Percentiles rank a stretch among this genome's conserved stretches.
These are phyloP conservation scores for Chelonus insularis DNA, from an alignment of 1,140 invertebrate genomes.

Conservation along the genomic window DNA sequence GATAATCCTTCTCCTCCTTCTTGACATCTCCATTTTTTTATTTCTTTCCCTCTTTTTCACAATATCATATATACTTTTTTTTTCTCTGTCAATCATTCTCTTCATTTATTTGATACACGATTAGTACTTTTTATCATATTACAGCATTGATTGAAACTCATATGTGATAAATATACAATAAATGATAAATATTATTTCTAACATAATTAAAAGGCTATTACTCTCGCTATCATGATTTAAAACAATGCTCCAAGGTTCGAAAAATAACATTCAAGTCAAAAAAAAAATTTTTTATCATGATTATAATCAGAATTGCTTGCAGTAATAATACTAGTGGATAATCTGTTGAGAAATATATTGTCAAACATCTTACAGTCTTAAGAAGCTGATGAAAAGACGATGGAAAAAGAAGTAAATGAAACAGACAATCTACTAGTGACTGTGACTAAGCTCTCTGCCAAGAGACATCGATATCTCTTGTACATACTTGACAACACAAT, in stretches of 20 bases:
- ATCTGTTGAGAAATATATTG: background rate
- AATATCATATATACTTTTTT: background rate
- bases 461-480: background rate
- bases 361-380: background rate
- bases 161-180: no score
- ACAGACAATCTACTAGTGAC: background rate
- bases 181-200: no score
- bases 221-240: no score
- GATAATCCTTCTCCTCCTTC: constrained; percentile 18
- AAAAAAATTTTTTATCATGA: no score
- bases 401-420: background rate
- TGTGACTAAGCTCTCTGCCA: constrained; percentile 3
- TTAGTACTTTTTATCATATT: background rate
- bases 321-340: no score
- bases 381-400: background rate
- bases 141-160: no score
- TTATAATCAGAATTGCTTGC: no score
- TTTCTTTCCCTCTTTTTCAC: background rate
- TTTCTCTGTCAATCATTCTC: constrained; percentile 11
- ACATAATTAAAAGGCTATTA: no score
- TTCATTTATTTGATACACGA: background rate
- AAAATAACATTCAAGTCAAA: no score
- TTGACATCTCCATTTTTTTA: background rate
- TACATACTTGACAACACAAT: constrained; percentile 1
- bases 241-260: no score